Conservation (phyloP, 92 coral and sea anemone species). For the Phenganax stokvisi region DNA sequence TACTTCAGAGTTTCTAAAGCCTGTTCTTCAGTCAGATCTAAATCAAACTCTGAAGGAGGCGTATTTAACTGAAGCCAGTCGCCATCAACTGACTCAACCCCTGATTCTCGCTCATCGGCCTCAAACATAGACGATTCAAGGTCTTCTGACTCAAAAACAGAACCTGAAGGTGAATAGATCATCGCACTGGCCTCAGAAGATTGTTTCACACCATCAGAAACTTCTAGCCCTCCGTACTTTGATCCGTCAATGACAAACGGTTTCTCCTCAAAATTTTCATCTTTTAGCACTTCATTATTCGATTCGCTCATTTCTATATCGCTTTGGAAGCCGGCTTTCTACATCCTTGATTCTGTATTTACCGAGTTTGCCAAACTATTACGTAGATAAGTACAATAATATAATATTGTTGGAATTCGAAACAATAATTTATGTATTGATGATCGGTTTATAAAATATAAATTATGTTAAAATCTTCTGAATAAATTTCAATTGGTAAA, state of each 20-base stretch:
- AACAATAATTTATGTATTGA: no score
- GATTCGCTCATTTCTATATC: constrained; percentile 5
- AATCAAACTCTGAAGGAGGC: constrained; percentile 56
- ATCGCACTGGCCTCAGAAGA: constrained; percentile 13
- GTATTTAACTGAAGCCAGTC: constrained; percentile 52
- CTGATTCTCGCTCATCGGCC: constrained; percentile 88
- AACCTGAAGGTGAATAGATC: constrained; percentile 17
- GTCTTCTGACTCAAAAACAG: constrained; percentile 36
- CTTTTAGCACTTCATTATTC: neutral
- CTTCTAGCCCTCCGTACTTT: neutral
- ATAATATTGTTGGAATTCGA: neutral
- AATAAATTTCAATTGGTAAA: no score
- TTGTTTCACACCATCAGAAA: neutral
- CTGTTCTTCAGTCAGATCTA: constrained; percentile 93
- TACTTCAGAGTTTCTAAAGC: constrained; percentile 90
- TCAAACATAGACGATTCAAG: constrained; percentile 51
- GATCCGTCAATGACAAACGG: neutral
- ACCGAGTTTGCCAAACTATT: constrained; percentile 1
- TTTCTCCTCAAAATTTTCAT: neutral
- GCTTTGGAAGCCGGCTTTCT: neutral
- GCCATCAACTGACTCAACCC: constrained; percentile 87
- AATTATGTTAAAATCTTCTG: no score
- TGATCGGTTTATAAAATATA: no score
- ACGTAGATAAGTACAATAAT: neutral
- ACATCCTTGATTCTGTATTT: neutral